Evolutionary conservation across 2,797 vertebrate genomes (phyloP).

Genomic region (Acanthurus lineatus): DNA sequence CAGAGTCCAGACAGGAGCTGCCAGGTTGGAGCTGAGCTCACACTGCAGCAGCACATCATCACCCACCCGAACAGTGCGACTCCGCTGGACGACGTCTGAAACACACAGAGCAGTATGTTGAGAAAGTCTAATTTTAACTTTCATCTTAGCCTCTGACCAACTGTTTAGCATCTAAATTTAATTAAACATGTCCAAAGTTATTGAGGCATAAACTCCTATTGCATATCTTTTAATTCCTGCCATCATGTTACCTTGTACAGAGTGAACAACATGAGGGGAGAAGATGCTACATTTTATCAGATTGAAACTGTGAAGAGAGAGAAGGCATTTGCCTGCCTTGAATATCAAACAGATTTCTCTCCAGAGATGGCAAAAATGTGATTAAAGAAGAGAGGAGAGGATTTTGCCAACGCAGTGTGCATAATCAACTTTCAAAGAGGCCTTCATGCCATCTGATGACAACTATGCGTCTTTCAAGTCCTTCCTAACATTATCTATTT

Average conservation of each 20-base stretch:
- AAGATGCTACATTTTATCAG: conserved; percentile 64
- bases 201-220: conserved; percentile 37
- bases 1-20: conserved; percentile 90
- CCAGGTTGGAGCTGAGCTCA: conserved; percentile 94
- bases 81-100: conserved; percentile 78
- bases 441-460: conserved; percentile 67
- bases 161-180: conserved; percentile 19
- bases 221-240: conserved; percentile 33
- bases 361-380: conserved; percentile 75
- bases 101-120: conserved; percentile 2
- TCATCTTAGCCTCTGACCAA: conserved; percentile 26
- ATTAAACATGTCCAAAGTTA: conserved; percentile 32
- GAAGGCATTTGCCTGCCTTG: conserved; percentile 68
- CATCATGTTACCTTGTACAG: conserved; percentile 28
- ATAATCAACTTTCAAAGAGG: conserved; percentile 79
- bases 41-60: conserved; percentile 95
- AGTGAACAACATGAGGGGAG: conserved; percentile 34
- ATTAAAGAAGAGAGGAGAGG: conserved; percentile 77
- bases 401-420: conserved; percentile 63
- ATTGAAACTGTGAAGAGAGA: conserved; percentile 63
- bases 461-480: conserved; percentile 56
- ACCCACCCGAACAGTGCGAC: conserved; percentile 89
- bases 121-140: neutral
- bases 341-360: conserved; percentile 81
- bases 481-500: conserved; percentile 55